phyloP scores from a whole-genome alignment of 2,797 vertebrate genomes.

The Limosa lapponica region DNA sequence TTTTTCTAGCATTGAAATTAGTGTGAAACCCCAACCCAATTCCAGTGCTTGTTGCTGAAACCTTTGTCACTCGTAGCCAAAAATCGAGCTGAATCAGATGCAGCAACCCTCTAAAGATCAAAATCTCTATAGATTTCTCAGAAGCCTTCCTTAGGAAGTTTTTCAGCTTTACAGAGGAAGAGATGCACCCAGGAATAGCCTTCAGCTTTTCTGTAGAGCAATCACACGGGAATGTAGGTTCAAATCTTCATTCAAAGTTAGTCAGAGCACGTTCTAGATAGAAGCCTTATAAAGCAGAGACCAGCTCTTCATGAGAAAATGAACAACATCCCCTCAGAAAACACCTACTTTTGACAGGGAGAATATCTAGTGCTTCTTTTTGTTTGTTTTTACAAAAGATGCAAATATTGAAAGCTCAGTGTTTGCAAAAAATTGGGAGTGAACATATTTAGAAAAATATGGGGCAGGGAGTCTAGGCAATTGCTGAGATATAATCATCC shows the following conservation, averaged over 20 bases:
- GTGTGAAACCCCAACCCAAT: accelerated
- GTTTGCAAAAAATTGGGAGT: not conserved
- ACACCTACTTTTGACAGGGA: not conserved
- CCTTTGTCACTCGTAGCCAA: not conserved
- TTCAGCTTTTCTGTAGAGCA: not conserved
- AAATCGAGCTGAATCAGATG: not conserved
- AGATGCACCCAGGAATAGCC: not conserved
- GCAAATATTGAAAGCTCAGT: not conserved
- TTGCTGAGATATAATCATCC: constrained; percentile 54
- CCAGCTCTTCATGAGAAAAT: not conserved
- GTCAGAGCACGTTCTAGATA: not conserved
- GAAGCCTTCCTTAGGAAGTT: not conserved
- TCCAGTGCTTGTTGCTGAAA: not conserved
- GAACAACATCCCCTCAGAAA: not conserved
- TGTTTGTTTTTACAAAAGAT: constrained; percentile 7
- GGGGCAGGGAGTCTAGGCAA: constrained; percentile 32
- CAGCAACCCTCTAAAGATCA: not conserved
- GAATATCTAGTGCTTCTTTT: not conserved
- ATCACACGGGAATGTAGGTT: not conserved
- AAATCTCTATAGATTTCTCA: not conserved
- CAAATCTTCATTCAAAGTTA: not conserved
- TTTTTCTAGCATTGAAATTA: not conserved
- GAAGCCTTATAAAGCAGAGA: not conserved
- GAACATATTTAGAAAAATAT: constrained; percentile 43
- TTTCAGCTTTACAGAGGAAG: not conserved